Evolutionary conservation across 2,888 invertebrate genomes (phyloP), one percentile per base, ranked within the genome.

Genomic region (Bibio marci): DNA sequence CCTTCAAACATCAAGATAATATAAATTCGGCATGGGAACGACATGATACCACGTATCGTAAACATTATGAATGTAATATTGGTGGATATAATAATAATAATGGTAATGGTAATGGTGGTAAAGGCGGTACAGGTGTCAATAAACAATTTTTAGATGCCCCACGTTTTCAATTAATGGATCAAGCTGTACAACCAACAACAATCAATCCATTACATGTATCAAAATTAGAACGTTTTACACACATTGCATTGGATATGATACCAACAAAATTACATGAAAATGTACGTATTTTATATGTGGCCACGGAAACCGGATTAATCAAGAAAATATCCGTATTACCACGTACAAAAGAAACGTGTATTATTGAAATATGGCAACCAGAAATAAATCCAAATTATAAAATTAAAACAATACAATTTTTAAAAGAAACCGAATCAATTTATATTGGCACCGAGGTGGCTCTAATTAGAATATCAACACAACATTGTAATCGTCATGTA

Each of bases 131-230:
- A 1, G 41, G 45, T 12, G 48, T 51, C 12, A 54, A 57, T 33
- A 66, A 65, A 40, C 65, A 68, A 49, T 57, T 73, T 34, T 59
- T 76, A 38, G 76, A 78, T 50, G 75, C 74, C 42, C 73, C 76
- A 12, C 69, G 76, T 44, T 91, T 85, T 57, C 87, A 90, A 50
- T 62, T 92, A 40, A 88, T 91, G 88, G 82, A 91, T 54, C 70
- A 74, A 39, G 77, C 90, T 0, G 77, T 92, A 0, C 81, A 85
- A 49, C 77, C 88, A 0, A 69, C 74, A 19, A 73, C 74, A 0
- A 59, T 69, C 0, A 45, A 52, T 3, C 90, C 90, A 0, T 62
- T 88, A 1, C 78, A 80, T 53, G 70, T 73, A 18, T 66, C 73
- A 0, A 71, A 74, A 19, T 64, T 80, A 40, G 81, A 87, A 50